Evolutionary conservation across 2,113 vertebrate genomes (phyloP), one percentile per base, ranked within the genome.

Genomic region (Megaceryle maxima): DNA sequence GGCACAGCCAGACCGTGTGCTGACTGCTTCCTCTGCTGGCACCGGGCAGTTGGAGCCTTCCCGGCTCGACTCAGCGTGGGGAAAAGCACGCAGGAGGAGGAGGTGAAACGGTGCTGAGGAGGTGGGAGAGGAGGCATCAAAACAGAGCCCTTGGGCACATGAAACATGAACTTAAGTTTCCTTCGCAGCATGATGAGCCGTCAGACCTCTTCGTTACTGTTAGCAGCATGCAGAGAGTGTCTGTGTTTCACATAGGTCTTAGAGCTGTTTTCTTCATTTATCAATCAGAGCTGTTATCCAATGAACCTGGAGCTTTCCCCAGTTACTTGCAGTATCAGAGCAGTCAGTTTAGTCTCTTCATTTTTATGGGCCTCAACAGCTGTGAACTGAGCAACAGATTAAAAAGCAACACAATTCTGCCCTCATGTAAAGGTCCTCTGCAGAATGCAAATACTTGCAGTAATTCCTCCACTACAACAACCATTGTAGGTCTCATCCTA

Each of bases 61-160:
- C 50, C 17, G 2, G 11, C 2, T 3, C 8, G 1, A 3, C 41
- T 4, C 48, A 1, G 8, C 2, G n/a, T 0, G 14, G 24, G 33
- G 13, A 11, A 8, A n/a, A 26, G 10, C 51, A 3, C 10, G 0
- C 7, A 3, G 4, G 25, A 1, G 2, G 13, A 10, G n/a, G 13
- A 28, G n/a, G 17, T 4, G 67, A 2, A 26, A 4, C 44, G 1
- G 37, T 6, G 3, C 41, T 4, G 11, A 6, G 5, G 13, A 7
- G 4, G 1, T 1, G n/a, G 5, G 17, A 14, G 6, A 15, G 51
- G 7, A 44, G 26, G 7, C 13, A 7, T 4, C 1, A 3, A 5
- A 73, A 11, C 9, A 35, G 18, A 60, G n/a, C 16, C 12, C 16
- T 6, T 10, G 16, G 28, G 66, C 16, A 4, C 11, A 5, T 0